Percentiles rank a stretch among this genome's conserved stretches.
Evolutionary conservation across 2,888 invertebrate species (phyloP).

Genomic region (Drosophila differens): DNA sequence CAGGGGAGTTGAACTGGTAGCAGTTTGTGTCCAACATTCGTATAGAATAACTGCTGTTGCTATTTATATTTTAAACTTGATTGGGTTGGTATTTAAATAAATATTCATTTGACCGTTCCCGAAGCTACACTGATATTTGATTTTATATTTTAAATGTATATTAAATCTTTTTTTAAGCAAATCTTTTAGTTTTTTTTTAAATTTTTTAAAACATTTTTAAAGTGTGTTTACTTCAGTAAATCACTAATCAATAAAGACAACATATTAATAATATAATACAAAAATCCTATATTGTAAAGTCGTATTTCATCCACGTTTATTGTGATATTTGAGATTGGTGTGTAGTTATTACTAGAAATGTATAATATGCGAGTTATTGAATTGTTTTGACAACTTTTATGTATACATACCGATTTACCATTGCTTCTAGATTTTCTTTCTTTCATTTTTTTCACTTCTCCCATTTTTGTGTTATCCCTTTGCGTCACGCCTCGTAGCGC

Average conservation of each 20-base stretch:
- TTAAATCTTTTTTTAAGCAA: no score
- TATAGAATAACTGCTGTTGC: background rate
- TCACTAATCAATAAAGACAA: background rate
- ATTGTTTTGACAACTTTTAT: background rate
- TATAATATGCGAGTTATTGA: background rate
- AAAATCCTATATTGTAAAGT: background rate
- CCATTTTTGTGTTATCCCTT: background rate
- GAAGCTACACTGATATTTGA: background rate
- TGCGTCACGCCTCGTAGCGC: conserved; percentile 7
- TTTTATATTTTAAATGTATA: background rate
- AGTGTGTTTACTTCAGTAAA: background rate
- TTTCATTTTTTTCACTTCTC: background rate
- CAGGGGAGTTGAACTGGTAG: background rate
- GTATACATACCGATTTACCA: background rate
- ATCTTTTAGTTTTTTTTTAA: background rate
- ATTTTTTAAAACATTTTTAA: background rate
- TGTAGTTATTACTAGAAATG: background rate
- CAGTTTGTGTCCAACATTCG: background rate
- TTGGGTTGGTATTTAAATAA: background rate
- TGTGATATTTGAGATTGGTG: background rate
- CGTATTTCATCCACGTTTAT: background rate
- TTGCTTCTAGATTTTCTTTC: background rate
- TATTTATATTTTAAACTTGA: background rate
- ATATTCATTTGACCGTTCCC: background rate
- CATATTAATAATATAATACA: background rate